Evolutionary conservation across 2,888 invertebrate species (phyloP).

Genomic region (Amphipoea oculea): DNA sequence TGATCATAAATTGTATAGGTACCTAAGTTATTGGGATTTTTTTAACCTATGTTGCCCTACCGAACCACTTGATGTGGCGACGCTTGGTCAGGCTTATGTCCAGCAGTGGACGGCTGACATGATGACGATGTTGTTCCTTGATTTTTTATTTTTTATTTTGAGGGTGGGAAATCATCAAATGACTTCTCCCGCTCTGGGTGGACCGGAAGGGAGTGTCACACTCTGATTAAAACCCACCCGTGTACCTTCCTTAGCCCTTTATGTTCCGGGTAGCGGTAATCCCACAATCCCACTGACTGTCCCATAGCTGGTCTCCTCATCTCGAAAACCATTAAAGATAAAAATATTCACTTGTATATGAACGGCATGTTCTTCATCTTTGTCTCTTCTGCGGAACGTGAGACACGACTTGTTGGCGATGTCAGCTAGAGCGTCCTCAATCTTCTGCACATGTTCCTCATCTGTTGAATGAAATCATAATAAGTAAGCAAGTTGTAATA

Average conservation of each 20-base stretch:
- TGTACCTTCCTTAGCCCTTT: too few species aligned
- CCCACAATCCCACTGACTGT: too few species aligned
- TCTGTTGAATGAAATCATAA: slow-evolving; percentile 71
- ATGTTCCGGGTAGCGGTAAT: too few species aligned
- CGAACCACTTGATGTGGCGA: neutral
- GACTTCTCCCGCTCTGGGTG: too few species aligned
- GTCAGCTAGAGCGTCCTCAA: slow-evolving; percentile 83
- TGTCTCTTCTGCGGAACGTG: slow-evolving; percentile 74
- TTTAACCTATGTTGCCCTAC: neutral
- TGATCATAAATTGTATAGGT: neutral
- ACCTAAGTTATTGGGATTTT: neutral
- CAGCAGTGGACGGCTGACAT: neutral
- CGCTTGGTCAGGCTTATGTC: neutral
- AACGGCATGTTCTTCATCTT: slow-evolving; percentile 81
- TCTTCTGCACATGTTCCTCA: slow-evolving; percentile 80
- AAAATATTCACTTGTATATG: slow-evolving; percentile 76
- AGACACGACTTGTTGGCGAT: slow-evolving; percentile 86
- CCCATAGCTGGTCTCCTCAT: neutral
- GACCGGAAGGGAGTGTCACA: too few species aligned
- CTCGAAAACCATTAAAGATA: neutral
- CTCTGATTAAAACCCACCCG: too few species aligned
- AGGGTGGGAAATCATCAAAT: too few species aligned
- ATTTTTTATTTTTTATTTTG: too few species aligned
- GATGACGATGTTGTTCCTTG: neutral
- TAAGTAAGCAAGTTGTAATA: neutral